Evolutionary conservation across 2,888 invertebrate species (phyloP), one percentile per base, ranked within the genome.

Genomic region (Drepanosiphum platanoidis): DNA sequence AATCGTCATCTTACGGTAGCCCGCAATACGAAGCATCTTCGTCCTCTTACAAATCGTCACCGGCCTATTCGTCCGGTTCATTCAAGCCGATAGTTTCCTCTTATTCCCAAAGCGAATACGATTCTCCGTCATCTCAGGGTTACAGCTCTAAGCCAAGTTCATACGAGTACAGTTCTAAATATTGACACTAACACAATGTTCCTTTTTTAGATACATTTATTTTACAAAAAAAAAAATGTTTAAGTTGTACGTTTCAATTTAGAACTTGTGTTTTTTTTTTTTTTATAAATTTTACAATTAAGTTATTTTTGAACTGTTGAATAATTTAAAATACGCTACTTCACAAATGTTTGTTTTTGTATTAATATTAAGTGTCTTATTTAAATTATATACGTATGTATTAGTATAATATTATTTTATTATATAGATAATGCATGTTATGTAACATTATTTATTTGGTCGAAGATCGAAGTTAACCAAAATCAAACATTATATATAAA

Each of bases 151-250:
- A 74, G 27, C 82, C 61, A 61, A 72, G 64, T 42, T 32, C 83
- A 34, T 83, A 75, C 46, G 74, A 83, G 52, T 82, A 82, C 61
- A 83, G 83, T 84, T 84, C 84, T 52, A 84, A 84, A 84, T 84
- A 84, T 68, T 84, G 52, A 84, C 52, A 58, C 58, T 66, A 36
- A 68, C 39, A 36, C n/a, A 66, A 84, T 77, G 84, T 84, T 84
- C 84, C 84, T 84, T 74, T 74, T 66, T 70, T 71, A 58, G 30
- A 39, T 22, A 71, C 46, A 70, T 80, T 27, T 36, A 52, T 80
- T 70, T 34, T 68, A 68, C 70, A 22, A 52, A 52, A 46, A 52
- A 52, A 46, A 80, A 68, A 0, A 52, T n/a, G 66, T 68, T 52
- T 52, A 70, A 18, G 34, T 82, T 61, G 36, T 66, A 79, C 42